A percentile compares a stretch with the other conserved stretches of the same genome.
These are phyloP conservation scores for Boloria selene DNA, from an alignment of 2,888 invertebrate genomes.

Conservation along the genomic window DNA sequence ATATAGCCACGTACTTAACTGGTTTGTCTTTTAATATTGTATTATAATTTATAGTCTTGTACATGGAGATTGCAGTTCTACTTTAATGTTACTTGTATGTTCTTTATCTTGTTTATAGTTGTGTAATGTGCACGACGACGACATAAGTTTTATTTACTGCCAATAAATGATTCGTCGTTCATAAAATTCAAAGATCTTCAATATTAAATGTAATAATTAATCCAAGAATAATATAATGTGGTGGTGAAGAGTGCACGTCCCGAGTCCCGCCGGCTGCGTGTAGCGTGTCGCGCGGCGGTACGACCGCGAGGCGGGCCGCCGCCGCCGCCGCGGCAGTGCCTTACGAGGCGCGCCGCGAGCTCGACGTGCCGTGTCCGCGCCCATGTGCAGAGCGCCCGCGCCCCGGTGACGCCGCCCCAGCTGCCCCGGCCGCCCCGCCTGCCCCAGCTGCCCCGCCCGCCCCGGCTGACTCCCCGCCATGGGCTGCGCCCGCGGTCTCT, in stretches of 20 bases:
- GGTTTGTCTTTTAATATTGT: no score
- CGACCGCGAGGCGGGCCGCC: constrained; percentile 24
- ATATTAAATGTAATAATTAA: no score
- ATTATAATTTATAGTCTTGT: no score
- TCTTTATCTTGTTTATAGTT: no score
- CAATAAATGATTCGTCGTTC: no score
- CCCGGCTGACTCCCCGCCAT: constrained; percentile 47
- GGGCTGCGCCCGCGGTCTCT: constrained; percentile 65
- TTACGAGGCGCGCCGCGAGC: constrained; percentile 58
- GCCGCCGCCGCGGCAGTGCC: constrained; percentile 55
- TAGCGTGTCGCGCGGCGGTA: constrained; percentile 31
- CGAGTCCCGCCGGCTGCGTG: constrained; percentile 19
- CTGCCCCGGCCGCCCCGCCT: constrained; percentile 31
- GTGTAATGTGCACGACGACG: no score
- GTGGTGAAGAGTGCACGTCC: neutral
- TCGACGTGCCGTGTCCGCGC: constrained; percentile 44
- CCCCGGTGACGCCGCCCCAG: constrained; percentile 29
- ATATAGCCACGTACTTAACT: no score
- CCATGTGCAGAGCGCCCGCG: constrained; percentile 6
- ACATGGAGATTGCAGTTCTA: no score
- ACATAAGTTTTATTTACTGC: no score
- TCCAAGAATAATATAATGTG: no score
- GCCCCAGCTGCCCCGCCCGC: constrained; percentile 34
- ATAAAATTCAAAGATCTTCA: no score
- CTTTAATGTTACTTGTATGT: no score